phyloP scores from a whole-genome alignment of 2,888 invertebrate species.

The Lymantria monacha region DNA sequence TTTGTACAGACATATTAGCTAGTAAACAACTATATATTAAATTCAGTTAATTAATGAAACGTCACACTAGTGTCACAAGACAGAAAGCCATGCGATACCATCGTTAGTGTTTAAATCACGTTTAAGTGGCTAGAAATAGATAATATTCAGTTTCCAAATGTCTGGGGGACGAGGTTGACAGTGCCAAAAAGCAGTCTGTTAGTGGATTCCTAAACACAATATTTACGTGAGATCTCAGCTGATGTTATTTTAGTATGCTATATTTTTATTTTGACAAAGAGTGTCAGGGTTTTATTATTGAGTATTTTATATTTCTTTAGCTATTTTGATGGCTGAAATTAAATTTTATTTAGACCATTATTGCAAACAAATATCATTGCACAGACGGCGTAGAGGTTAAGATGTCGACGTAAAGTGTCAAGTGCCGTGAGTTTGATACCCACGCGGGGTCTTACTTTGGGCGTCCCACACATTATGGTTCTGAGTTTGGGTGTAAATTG shows the following conservation, averaged over 20 bases:
- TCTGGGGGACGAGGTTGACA: constrained; percentile 33
- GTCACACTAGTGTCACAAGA: constrained; percentile 13
- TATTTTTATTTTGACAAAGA: not conserved
- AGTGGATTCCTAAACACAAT: constrained; percentile 26
- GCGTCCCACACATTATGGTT: no score
- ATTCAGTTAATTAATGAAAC: no score
- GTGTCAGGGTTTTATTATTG: not conserved
- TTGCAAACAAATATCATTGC: no score
- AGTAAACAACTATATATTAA: no score
- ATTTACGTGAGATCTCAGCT: constrained; percentile 26
- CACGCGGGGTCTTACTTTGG: no score
- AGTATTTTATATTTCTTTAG: not conserved
- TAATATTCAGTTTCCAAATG: constrained; percentile 52
- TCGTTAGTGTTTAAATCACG: constrained; percentile 14
- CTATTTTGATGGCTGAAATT: not conserved
- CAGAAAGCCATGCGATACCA: not conserved
- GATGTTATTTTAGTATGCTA: constrained; percentile 18
- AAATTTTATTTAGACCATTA: no score
- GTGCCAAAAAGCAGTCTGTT: constrained; percentile 56
- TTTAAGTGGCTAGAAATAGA: constrained; percentile 43
- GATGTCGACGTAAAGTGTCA: no score
- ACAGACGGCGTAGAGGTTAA: no score
- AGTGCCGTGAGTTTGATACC: no score
- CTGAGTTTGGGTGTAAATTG: no score
- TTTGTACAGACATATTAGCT: no score